phyloP scores from a whole-genome alignment of 2,888 invertebrate species.

The Cyaniris semiargus region DNA sequence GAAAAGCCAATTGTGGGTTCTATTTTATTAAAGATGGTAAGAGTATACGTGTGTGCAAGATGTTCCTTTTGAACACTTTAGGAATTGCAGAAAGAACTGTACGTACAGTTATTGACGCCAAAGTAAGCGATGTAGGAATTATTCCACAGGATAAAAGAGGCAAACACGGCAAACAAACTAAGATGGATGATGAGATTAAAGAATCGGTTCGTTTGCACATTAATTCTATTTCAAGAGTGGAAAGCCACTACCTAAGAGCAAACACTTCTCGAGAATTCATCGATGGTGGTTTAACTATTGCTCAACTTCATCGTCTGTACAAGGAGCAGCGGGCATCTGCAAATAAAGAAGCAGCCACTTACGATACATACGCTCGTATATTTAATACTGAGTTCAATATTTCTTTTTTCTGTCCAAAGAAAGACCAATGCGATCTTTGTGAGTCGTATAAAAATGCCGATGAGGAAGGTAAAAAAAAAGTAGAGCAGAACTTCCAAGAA shows the following conservation, averaged over 20 bases:
- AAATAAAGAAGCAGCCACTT: slow-evolving; percentile 6
- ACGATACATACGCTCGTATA: slow-evolving; percentile 24
- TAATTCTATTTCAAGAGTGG: slow-evolving; percentile 46
- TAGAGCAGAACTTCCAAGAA: slow-evolving; percentile 31
- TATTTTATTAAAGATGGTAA: no score
- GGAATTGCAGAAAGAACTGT: no score
- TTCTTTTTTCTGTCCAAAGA: slow-evolving; percentile 30
- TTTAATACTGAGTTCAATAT: slow-evolving; percentile 34
- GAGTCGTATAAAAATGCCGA: slow-evolving; percentile 33
- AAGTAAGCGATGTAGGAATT: no score
- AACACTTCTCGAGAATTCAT: slow-evolving; percentile 46
- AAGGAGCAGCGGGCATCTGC: no score
- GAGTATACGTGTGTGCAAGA: no score
- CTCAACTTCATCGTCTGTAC: slow-evolving; percentile 16
- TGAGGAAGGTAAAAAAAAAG: slow-evolving; percentile 31
- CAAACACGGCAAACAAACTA: no score
- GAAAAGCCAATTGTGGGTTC: no score
- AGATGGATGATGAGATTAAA: slow-evolving; percentile 40
- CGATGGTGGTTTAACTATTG: slow-evolving; percentile 45
- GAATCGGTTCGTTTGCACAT: slow-evolving; percentile 46
- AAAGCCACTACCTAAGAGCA: slow-evolving; percentile 48
- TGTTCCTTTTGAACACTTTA: no score
- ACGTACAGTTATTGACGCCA: no score
- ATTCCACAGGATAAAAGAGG: no score
- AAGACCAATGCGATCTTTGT: slow-evolving; percentile 31